Conservation (phyloP, 2,888 invertebrate genomes). For the Cephus pygmeus region DNA sequence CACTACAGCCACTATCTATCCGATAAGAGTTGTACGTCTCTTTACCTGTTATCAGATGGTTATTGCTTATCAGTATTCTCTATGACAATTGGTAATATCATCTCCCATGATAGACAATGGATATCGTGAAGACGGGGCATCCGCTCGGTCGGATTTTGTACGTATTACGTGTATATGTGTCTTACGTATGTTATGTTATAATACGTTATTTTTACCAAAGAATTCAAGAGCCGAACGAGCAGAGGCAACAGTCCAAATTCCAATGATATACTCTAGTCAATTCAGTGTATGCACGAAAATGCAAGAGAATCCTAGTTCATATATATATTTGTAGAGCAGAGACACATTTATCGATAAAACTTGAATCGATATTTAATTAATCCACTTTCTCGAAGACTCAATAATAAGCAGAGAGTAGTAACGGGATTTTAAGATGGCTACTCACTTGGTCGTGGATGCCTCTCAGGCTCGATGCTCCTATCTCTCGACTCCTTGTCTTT, state of each 20-base stretch:
- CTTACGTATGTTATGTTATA: background rate
- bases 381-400: background rate
- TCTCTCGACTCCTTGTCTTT: conserved; percentile 58
- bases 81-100: background rate
- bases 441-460: conserved; percentile 65
- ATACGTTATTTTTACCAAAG: background rate
- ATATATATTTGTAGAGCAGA: background rate
- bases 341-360: background rate
- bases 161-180: background rate
- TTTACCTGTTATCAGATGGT: too few relatives aligned
- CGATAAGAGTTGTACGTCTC: background rate
- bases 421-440: conserved; percentile 30
- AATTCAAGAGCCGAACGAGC: conserved; percentile 4
- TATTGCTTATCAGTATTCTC: background rate
- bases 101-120: background rate
- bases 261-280: conserved; percentile 36
- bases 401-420: background rate
- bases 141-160: background rate
- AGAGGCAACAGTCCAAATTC: conserved; percentile 47
- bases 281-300: conserved; percentile 52
- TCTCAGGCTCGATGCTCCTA: conserved; percentile 58
- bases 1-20: background rate
- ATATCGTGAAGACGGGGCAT: background rate
- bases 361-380: background rate
- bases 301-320: conserved; percentile 38